These are phyloP conservation scores for Echinometra lucunter DNA, from an alignment of 53 echinoderm and acorn worm species.

Conservation along the genomic window DNA sequence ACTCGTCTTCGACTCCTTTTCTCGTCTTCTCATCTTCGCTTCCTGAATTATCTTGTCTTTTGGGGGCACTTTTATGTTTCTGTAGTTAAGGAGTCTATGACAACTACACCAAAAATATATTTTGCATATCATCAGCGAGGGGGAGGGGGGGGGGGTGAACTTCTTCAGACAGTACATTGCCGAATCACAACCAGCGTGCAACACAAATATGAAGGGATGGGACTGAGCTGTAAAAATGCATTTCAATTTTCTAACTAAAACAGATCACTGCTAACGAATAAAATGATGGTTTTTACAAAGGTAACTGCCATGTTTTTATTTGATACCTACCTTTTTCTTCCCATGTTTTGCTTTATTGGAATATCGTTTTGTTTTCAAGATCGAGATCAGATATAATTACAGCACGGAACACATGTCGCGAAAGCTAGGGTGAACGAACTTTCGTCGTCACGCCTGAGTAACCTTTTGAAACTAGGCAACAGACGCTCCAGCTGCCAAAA, in stretches of 20 bases:
- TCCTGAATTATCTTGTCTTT: too few relatives aligned
- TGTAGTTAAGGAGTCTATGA: too few relatives aligned
- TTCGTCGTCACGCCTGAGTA: constrained; percentile 10
- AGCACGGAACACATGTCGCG: neutral
- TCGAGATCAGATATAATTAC: neutral
- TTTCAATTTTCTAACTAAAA: neutral
- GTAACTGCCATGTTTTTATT: neutral
- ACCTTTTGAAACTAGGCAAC: neutral
- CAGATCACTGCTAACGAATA: neutral
- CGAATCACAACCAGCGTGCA: too few relatives aligned
- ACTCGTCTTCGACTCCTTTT: too few relatives aligned
- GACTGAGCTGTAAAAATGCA: neutral
- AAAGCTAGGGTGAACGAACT: neutral
- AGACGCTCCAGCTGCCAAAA: neutral
- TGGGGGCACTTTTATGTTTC: too few relatives aligned
- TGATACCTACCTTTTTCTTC: neutral
- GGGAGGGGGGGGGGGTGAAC: too few relatives aligned
- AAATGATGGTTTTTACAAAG: neutral
- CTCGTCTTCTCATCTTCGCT: too few relatives aligned
- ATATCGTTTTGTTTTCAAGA: neutral
- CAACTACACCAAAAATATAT: too few relatives aligned
- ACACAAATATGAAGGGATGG: neutral
- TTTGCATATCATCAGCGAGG: too few relatives aligned
- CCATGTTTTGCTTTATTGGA: neutral
- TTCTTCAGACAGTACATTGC: too few relatives aligned